Evolutionary conservation across 2,797 vertebrate genomes (phyloP), one percentile per base, ranked within the genome.

Genomic region (Phoeniculus purpureus): DNA sequence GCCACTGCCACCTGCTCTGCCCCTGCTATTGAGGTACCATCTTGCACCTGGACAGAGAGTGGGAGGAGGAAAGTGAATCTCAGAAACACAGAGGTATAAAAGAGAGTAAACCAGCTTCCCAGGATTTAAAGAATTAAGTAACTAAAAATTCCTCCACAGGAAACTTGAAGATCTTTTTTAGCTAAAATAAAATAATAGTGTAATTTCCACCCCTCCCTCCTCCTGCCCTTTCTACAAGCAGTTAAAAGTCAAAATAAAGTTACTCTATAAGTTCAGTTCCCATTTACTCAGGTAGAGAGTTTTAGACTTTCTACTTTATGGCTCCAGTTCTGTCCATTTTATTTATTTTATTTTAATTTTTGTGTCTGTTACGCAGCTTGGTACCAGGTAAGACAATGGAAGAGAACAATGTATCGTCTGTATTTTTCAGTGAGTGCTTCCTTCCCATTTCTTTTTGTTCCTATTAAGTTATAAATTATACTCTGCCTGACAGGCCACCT

Each of bases 381-480:
- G 22, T 71, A 50, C 15, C 10, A 26, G 4, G n/a, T 47, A 77
- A 64, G 50, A 67, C 81, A 90, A 82, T 13, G 5, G 23, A 67
- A 80, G 11, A 61, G 91, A 77, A 40, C 43, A 21, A 48, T 75
- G 31, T 18, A 78, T 61, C 18, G 50, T 50, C 59, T 51, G 16
- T 51, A 58, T n/a, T 50, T 80, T 77, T 65, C n/a, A 40, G 40
- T 40, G 40, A 40, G 40, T 40, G 40, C 15, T 91, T 85, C 40
- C 10, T 72, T 90, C 58, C 6, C 7, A 40, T 45, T 89, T 74
- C 12, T 65, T 87, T 81, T 67, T 85, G 47, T 65, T 21, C 12
- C 40, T 65, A 75, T 75, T 59, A 68, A 85, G 16, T 68, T 75
- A 80, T 65, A 82, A 89, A 72, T 78, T 91, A 29, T 48, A 73